phyloP scores from a whole-genome alignment of 2,113 vertebrate genomes.

The Tyrannus savana region DNA sequence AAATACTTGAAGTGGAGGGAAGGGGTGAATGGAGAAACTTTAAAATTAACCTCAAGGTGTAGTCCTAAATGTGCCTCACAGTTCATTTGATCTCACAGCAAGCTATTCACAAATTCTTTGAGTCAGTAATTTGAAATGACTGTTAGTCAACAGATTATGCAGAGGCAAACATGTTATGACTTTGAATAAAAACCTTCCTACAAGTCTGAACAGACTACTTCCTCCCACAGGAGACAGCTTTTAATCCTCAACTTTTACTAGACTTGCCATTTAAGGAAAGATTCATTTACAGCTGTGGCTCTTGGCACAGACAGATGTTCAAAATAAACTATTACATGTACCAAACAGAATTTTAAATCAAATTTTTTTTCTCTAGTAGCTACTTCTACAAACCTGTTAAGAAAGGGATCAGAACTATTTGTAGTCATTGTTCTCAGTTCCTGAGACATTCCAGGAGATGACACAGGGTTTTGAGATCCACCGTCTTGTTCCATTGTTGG shows the following conservation, averaged over 20 bases:
- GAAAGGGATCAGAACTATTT: constrained; percentile 98
- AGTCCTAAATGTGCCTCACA: constrained; percentile 21
- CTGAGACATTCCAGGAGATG: constrained; percentile 93
- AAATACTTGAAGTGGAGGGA: neutral
- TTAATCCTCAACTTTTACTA: constrained; percentile 63
- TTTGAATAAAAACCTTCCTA: constrained; percentile 43
- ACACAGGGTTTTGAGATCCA: constrained; percentile 88
- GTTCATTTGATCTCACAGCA: constrained; percentile 41
- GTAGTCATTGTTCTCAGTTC: constrained; percentile 97
- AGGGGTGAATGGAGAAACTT: constrained; percentile 44
- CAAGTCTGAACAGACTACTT: constrained; percentile 74
- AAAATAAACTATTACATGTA: constrained; percentile 66
- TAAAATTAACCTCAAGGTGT: constrained; percentile 31
- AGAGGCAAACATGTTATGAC: constrained; percentile 60
- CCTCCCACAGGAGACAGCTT: constrained; percentile 64
- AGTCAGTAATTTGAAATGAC: constrained; percentile 62
- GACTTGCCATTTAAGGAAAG: constrained; percentile 65
- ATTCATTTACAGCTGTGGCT: constrained; percentile 67
- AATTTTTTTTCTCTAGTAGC: neutral
- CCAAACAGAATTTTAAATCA: constrained; percentile 54
- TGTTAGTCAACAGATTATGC: constrained; percentile 63
- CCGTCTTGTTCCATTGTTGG: constrained; percentile 95
- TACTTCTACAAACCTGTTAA: constrained; percentile 89
- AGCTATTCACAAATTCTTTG: constrained; percentile 53
- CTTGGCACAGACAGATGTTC: constrained; percentile 65